Evolutionary conservation across 2,797 vertebrate genomes (phyloP).

Genomic region (Cephalopachus bancanus): DNA sequence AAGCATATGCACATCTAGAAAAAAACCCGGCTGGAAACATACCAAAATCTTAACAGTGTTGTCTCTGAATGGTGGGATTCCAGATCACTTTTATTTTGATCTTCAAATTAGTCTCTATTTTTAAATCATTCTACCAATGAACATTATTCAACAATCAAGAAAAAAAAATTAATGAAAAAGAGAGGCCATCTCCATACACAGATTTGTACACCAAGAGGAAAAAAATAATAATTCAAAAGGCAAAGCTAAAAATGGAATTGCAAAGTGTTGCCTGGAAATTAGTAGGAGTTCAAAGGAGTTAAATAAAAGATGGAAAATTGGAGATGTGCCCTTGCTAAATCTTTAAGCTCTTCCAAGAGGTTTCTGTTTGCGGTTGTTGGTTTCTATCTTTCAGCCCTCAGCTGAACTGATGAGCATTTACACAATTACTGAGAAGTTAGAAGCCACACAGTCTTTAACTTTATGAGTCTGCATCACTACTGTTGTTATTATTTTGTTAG

Average conservation of each 20-base stretch:
- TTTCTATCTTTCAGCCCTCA: constrained; percentile 73
- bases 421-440: constrained; percentile 71
- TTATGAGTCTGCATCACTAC: constrained; percentile 17
- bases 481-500: constrained; percentile 53
- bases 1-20: background rate
- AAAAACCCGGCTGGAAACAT: constrained; percentile 32
- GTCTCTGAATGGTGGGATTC: constrained; percentile 64
- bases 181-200: constrained; percentile 61
- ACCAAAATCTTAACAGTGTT: constrained; percentile 4
- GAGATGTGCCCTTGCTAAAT: constrained; percentile 80
- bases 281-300: constrained; percentile 86
- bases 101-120: constrained; percentile 71
- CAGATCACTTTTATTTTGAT: constrained; percentile 69
- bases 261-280: constrained; percentile 85
- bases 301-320: constrained; percentile 85
- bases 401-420: constrained; percentile 35
- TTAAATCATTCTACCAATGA: constrained; percentile 72
- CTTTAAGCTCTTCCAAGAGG: constrained; percentile 83
- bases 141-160: constrained; percentile 59
- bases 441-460: constrained; percentile 31
- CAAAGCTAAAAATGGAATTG: constrained; percentile 84
- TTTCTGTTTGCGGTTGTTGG: constrained; percentile 77
- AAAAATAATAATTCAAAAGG: constrained; percentile 83
- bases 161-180: constrained; percentile 73
- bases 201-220: constrained; percentile 69